phyloP scores from a whole-genome alignment of 2,888 invertebrate genomes.

The Miltochrista miniata region DNA sequence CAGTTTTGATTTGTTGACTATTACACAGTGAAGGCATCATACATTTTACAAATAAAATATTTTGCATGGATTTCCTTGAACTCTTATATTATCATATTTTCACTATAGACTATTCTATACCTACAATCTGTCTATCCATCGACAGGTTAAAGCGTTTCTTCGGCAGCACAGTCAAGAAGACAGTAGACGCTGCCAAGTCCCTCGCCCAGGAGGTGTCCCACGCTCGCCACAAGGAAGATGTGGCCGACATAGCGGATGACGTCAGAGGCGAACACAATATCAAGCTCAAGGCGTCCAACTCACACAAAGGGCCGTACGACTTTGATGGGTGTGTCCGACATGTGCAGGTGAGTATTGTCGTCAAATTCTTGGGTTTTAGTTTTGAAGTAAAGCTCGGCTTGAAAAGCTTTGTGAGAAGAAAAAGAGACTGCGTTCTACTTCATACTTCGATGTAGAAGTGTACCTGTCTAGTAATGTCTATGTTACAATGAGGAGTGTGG shows the following conservation, averaged over 20 bases:
- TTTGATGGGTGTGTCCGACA: slow-evolving; percentile 95
- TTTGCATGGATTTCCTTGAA: no score
- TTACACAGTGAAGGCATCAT: background rate
- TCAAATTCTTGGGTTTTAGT: no score
- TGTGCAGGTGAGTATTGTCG: slow-evolving; percentile 85
- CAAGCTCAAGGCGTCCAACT: slow-evolving; percentile 96
- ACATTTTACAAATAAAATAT: no score
- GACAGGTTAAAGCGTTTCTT: slow-evolving; percentile 90
- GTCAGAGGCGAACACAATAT: slow-evolving; percentile 91
- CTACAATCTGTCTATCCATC: background rate
- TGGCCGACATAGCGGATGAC: slow-evolving; percentile 92
- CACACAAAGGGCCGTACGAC: slow-evolving; percentile 98
- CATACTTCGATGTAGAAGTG: no score
- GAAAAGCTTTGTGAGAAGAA: no score
- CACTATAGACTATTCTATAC: no score
- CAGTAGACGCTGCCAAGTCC: slow-evolving; percentile 95
- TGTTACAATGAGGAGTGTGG: no score
- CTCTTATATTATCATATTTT: no score
- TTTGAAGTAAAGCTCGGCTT: no score
- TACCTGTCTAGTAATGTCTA: no score
- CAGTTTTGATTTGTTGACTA: background rate
- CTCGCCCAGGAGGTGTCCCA: slow-evolving; percentile 95
- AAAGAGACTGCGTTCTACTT: no score
- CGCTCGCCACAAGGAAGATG: slow-evolving; percentile 93
- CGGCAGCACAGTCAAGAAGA: slow-evolving; percentile 95